Evolutionary conservation across 1,140 invertebrate genomes (phyloP).

Genomic region (Odontomachus brunneus): DNA sequence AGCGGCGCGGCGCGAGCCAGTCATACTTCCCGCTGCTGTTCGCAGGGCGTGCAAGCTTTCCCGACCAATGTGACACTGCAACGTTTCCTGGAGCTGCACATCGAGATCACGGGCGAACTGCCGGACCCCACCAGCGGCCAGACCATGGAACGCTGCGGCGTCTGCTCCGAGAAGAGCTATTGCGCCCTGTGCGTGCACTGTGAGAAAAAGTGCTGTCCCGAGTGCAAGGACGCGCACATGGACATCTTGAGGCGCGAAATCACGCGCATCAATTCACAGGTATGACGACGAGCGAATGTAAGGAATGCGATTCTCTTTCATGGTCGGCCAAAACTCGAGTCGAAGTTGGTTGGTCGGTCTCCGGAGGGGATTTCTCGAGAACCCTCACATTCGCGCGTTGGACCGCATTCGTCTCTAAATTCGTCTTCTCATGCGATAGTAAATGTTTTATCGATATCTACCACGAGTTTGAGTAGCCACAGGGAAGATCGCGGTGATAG

Average conservation of each 20-base stretch:
- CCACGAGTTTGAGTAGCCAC: not conserved
- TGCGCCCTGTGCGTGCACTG: constrained; percentile 96
- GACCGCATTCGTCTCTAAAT: no score
- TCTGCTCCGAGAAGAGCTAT: constrained; percentile 98
- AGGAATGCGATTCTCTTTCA: not conserved
- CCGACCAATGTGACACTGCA: constrained; percentile 98
- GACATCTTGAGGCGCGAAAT: constrained; percentile 98
- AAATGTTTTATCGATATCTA: not conserved
- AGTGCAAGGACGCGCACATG: constrained; percentile 97
- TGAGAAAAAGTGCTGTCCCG: constrained; percentile 95
- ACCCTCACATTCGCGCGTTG: no score
- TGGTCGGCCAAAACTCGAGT: not conserved
- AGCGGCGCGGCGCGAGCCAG: constrained; percentile 13
- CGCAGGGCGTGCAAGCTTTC: constrained; percentile 94
- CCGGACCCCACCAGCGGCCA: constrained; percentile 95
- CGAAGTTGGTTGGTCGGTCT: no score
- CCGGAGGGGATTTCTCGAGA: no score
- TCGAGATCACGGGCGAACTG: constrained; percentile 96
- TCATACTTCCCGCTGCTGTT: constrained; percentile 27
- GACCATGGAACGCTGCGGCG: constrained; percentile 94
- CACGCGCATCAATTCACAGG: constrained; percentile 96
- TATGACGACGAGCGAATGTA: constrained; percentile 73
- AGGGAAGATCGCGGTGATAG: no score
- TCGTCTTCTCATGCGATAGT: not conserved
- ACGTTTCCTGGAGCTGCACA: constrained; percentile 97